Conservation (phyloP, 2,797 vertebrate species). For the Microhierax caerulescens region DNA sequence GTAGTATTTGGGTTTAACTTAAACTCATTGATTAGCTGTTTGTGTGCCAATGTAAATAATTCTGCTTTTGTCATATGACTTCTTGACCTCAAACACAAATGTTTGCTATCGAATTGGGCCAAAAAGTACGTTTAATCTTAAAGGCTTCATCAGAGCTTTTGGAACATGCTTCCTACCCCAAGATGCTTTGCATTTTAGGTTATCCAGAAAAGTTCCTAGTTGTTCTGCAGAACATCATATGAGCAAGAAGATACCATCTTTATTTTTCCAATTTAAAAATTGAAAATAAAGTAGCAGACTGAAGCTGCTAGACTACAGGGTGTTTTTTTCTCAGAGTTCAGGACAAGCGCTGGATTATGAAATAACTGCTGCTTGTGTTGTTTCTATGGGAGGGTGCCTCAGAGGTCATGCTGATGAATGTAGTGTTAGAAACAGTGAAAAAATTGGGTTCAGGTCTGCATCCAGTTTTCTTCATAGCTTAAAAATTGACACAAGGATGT, state of each 20-base stretch:
- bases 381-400: neutral
- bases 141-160: neutral
- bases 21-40: accelerated
- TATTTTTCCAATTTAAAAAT: neutral
- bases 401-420: neutral
- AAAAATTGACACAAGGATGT: neutral
- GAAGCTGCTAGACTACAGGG: neutral
- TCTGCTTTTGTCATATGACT: neutral
- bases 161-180: neutral
- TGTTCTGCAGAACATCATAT: neutral
- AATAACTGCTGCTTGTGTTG: neutral
- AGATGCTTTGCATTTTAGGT: neutral
- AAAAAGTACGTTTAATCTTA: neutral
- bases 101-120: neutral
- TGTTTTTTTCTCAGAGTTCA: neutral
- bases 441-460: neutral
- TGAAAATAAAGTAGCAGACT: neutral
- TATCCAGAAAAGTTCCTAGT: neutral
- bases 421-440: neutral
- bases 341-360: neutral
- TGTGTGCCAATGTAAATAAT: neutral
- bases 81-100: neutral
- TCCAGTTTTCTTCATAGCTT: neutral
- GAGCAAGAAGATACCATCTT: neutral
- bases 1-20: neutral